Conservation (phyloP, 2,888 invertebrate species). For the Aphidoletes aphidimyza region DNA sequence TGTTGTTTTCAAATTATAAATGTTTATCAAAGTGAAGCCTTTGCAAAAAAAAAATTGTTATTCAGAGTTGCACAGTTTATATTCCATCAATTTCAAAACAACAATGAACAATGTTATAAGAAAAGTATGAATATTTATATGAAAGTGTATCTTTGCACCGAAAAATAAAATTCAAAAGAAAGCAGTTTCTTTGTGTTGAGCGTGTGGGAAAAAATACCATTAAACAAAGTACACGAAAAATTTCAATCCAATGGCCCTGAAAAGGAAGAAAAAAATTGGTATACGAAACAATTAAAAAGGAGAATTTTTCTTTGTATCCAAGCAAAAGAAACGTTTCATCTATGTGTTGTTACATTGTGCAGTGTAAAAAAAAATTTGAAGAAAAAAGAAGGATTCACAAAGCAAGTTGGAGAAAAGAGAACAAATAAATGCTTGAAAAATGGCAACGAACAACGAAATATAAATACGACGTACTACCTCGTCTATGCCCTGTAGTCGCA, state of each 20-base stretch:
- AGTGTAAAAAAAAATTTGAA: neutral
- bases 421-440: neutral
- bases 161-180: neutral
- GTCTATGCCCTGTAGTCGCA: conserved; percentile 54
- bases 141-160: neutral
- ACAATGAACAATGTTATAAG: too few species aligned
- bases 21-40: too few species aligned
- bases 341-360: neutral
- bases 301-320: conserved; percentile 53
- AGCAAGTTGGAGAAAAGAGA: neutral
- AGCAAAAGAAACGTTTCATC: neutral
- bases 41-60: too few species aligned
- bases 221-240: neutral
- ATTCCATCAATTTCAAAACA: neutral
- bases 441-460: neutral
- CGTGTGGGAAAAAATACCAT: neutral
- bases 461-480: neutral
- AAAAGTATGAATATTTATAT: too few species aligned
- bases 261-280: neutral
- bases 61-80: neutral
- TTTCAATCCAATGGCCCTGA: neutral
- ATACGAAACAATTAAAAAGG: conserved; percentile 50
- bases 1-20: too few species aligned
- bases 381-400: conserved; percentile 7
- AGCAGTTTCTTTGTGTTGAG: neutral